phyloP scores from a whole-genome alignment of 2,113 vertebrate genomes.

The Microcebus ravelobensis region DNA sequence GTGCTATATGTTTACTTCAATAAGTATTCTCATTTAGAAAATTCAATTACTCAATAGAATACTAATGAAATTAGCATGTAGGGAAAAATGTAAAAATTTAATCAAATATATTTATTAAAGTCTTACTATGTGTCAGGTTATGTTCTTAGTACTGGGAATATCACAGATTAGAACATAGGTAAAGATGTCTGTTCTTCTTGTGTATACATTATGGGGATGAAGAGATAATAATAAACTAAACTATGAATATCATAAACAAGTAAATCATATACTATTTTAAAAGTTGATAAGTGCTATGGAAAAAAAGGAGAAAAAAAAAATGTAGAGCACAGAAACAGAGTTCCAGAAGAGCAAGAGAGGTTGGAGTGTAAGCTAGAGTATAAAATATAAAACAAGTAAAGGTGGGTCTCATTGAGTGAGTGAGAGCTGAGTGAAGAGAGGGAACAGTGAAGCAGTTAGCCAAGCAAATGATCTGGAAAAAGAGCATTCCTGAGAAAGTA shows the following conservation, averaged over 20 bases:
- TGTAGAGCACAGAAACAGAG: not conserved
- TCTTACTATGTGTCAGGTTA: not conserved
- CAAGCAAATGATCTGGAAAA: not conserved
- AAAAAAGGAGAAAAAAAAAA: not conserved
- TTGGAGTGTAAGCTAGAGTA: not conserved
- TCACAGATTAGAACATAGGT: not conserved
- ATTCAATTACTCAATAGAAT: not conserved
- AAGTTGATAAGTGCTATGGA: not conserved
- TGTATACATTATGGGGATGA: not conserved
- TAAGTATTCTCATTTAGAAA: constrained; percentile 47
- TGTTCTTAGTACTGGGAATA: not conserved
- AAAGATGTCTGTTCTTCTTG: not conserved
- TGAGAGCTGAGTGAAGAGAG: not conserved
- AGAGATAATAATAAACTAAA: not conserved
- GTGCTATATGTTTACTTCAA: not conserved
- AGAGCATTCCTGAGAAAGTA: not conserved
- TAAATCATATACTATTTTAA: not conserved
- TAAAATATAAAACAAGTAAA: not conserved
- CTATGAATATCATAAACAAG: not conserved
- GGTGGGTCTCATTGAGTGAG: not conserved
- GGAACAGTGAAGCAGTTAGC: not conserved
- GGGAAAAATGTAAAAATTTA: not conserved
- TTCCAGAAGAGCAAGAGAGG: not conserved
- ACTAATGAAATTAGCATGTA: not conserved
- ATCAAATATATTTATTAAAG: not conserved